A percentile compares a stretch with the other conserved stretches of the same genome.
Conservation (phyloP, 2,797 vertebrate genomes). For the Sebastiscus albofasciatus region DNA sequence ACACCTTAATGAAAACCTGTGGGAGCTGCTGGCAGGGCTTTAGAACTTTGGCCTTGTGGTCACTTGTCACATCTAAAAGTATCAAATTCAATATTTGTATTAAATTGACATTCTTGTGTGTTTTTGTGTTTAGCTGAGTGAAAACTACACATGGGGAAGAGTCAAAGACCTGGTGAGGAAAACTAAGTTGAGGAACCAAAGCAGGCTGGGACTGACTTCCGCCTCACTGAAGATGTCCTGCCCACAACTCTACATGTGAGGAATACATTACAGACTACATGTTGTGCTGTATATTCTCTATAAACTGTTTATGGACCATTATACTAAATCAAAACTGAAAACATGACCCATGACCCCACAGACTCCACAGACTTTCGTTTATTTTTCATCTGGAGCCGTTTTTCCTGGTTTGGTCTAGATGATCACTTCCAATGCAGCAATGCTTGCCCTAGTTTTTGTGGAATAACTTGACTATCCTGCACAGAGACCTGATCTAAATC, state of each 20-base stretch:
- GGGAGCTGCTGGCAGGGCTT: neutral
- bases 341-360: neutral
- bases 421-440: neutral
- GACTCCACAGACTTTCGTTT: neutral
- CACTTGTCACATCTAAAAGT: neutral
- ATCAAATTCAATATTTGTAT: neutral
- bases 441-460: neutral
- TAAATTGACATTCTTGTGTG: neutral
- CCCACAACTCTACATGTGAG: constrained; percentile 88
- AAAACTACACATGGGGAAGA: constrained; percentile 83
- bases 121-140: constrained; percentile 68
- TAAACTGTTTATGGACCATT: neutral
- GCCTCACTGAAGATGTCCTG: constrained; percentile 90
- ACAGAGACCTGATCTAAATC: neutral
- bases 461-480: neutral
- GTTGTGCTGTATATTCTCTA: neutral
- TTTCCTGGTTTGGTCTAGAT: neutral
- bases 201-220: constrained; percentile 79
- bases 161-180: constrained; percentile 87
- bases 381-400: neutral
- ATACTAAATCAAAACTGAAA: neutral
- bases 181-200: constrained; percentile 82
- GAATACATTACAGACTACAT: neutral
- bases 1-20: neutral
- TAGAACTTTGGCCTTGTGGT: neutral